Base-by-base conservation (phyloP, 2,888 invertebrate species). In the Drosophila percnosoma region DNA sequence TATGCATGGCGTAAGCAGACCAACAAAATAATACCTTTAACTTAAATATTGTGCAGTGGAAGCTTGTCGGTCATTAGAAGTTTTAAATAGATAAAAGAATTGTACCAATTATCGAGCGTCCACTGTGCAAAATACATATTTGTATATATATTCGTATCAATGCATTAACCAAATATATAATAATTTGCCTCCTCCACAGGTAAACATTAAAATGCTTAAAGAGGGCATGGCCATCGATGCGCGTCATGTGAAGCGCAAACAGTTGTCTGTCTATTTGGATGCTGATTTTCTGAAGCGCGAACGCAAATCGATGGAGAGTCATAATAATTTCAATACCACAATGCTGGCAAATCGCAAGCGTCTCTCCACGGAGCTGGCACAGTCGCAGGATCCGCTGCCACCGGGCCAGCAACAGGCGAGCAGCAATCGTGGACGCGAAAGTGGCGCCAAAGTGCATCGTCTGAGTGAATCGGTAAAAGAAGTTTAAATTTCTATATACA, bases 151-250 rank as follows among this genome's bases (percentile, higher is more conserved):
- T 21, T 0, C 15, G 4, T 45, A 15, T 15, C 4, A 24, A 4
- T 4, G 15, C 4, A 1, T 21, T 4, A 4, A 45, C 3, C 6
- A 10, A 42, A 8, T 15, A 6, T 38, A 13, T 31, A 21, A 18
- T 57, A 21, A 18, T 31, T 27, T 38, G 0, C 2, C n/a, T 18
- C 6, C 8, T 29, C 4, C 5, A 3, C 77, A 95, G 95, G 94
- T 91, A 90, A 94, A 91, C 91, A 94, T 95, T 70, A 95, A 95
- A 91, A 94, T 95, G 93, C 93, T 95, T 66, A 96, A 95, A 90
- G 96, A 96, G 54, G 96, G 96, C 49, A 97, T 96, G 96, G 94
- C 95, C 86, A 95, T 97, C 45, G 96, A 98, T 94, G 98, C 98
- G 1, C 96, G 97, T 7, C 97, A 98, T 93, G 98, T 98, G 0